Evolutionary conservation across 1,140 invertebrate species (phyloP).

Genomic region (Cydia pomonella): DNA sequence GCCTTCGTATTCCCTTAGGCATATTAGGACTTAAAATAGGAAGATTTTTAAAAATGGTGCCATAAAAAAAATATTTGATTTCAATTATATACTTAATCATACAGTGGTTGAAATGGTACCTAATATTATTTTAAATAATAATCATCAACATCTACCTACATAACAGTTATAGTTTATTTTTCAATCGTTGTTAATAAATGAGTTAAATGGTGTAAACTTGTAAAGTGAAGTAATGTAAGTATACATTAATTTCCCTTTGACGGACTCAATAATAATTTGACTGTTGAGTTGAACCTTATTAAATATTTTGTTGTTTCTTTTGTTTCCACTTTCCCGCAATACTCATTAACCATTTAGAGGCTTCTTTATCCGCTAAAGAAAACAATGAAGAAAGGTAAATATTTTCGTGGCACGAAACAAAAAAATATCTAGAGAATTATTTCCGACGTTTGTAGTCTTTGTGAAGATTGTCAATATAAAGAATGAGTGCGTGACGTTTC

Average conservation of each 20-base stretch:
- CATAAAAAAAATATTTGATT: too few relatives aligned
- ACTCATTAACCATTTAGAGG: neutral
- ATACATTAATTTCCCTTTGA: neutral
- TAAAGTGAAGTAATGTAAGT: too few relatives aligned
- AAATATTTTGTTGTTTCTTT: neutral
- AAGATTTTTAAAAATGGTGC: too few relatives aligned
- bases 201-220: too few relatives aligned
- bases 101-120: too few relatives aligned
- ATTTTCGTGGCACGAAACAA: neutral
- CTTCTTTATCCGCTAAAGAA: neutral
- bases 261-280: neutral
- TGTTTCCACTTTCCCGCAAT: neutral
- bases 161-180: too few relatives aligned
- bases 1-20: too few relatives aligned
- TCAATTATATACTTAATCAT: too few relatives aligned
- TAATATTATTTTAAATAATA: too few relatives aligned
- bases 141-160: too few relatives aligned
- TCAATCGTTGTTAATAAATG: too few relatives aligned
- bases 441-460: neutral
- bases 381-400: conserved; percentile 7
- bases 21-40: too few relatives aligned
- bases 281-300: neutral
- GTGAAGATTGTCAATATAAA: neutral
- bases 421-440: neutral
- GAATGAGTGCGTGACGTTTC: neutral